phyloP scores from a whole-genome alignment of 2,113 vertebrate genomes.

The Solea senegalensis region DNA sequence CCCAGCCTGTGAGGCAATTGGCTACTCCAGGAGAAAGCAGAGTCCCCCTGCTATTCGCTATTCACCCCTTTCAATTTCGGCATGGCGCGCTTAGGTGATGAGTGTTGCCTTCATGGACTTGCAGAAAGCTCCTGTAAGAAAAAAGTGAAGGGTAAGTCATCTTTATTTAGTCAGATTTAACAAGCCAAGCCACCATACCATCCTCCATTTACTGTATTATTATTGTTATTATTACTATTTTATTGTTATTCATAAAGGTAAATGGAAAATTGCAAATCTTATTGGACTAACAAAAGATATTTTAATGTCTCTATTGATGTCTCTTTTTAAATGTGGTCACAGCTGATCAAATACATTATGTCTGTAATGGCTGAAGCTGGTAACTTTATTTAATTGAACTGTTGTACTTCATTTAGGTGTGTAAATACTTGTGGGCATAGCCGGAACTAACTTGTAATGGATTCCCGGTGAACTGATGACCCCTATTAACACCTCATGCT shows the following conservation, averaged over 20 bases:
- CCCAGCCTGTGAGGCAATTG: slow-evolving; percentile 71
- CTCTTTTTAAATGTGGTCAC: no score
- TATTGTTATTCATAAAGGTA: not conserved
- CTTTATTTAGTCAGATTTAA: not conserved
- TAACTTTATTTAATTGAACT: not conserved
- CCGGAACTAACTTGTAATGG: not conserved
- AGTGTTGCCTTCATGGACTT: slow-evolving; percentile 64
- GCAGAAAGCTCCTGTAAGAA: not conserved
- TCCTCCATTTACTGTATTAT: no score
- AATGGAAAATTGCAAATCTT: not conserved
- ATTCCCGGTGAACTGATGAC: not conserved
- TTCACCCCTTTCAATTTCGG: slow-evolving; percentile 78
- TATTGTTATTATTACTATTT: not conserved
- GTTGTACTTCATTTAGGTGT: not conserved
- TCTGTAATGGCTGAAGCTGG: not conserved
- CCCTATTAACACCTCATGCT: not conserved
- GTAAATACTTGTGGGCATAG: not conserved
- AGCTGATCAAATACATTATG: no score
- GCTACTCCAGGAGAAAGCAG: slow-evolving; percentile 65
- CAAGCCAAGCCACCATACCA: not conserved
- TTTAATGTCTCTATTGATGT: no score
- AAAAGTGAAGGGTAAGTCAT: no score
- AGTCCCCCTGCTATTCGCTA: slow-evolving; percentile 67
- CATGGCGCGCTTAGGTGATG: slow-evolving; percentile 63
- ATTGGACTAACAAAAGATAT: not conserved